A percentile compares a stretch with the other conserved stretches of the same genome.
These are phyloP conservation scores for Bufotes viridis DNA, from an alignment of 2,797 vertebrate genomes.

Conservation along the genomic window DNA sequence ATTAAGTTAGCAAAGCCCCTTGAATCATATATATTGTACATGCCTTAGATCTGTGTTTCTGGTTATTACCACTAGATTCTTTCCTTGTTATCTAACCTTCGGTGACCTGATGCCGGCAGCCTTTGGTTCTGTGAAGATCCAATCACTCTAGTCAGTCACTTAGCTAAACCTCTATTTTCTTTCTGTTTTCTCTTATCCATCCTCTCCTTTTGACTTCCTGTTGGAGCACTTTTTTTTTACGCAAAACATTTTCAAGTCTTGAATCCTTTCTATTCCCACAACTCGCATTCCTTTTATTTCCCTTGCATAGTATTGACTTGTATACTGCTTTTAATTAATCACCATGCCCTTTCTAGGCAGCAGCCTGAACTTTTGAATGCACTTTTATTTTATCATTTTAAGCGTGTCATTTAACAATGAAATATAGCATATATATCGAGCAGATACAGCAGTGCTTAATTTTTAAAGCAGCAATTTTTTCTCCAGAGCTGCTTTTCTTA, in stretches of 20 bases:
- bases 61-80: not conserved
- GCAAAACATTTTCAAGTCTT: not conserved
- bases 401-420: not conserved
- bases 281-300: not conserved
- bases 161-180: constrained; percentile 49
- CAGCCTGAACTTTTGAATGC: not conserved
- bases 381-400: not conserved
- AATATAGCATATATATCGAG: not conserved
- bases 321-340: not conserved
- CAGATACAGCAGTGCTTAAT: not conserved
- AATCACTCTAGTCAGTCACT: not conserved
- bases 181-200: not conserved
- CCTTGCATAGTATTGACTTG: not conserved
- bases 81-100: constrained; percentile 36
- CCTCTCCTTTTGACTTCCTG: not conserved
- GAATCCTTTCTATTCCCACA: not conserved
- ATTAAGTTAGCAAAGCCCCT: not conserved
- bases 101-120: constrained; percentile 40
- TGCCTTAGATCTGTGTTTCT: not conserved
- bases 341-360: not conserved
- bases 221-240: not conserved
- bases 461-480: not conserved
- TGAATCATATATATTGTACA: not conserved
- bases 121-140: constrained; percentile 16
- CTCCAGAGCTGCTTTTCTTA: not conserved